phyloP scores from a whole-genome alignment of 2,113 vertebrate genomes.

The Mesocricetus auratus region DNA sequence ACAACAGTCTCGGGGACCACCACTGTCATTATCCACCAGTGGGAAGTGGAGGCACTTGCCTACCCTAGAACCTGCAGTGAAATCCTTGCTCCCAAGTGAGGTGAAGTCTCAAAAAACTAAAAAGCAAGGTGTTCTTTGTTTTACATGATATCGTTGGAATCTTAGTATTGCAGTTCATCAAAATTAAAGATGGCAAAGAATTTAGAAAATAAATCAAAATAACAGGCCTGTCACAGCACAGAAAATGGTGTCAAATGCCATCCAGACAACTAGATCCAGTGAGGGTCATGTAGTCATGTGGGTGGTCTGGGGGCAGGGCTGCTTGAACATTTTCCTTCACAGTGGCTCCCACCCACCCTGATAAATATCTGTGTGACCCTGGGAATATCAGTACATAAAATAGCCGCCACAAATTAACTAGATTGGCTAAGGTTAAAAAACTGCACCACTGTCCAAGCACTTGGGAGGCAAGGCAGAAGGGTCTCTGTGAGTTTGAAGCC shows the following conservation, averaged over 20 bases:
- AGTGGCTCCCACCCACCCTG: not conserved
- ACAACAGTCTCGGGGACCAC: not conserved
- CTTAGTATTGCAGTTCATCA: not conserved
- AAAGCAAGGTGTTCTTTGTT: not conserved
- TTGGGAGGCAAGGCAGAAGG: not conserved
- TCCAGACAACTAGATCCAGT: not conserved
- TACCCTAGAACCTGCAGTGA: not conserved
- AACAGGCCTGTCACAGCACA: not conserved
- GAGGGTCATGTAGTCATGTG: not conserved
- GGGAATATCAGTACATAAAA: not conserved
- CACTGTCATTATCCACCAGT: not conserved
- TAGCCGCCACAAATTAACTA: not conserved
- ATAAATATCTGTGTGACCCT: not conserved
- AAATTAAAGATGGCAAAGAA: slow-evolving; percentile 15
- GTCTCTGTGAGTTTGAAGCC: not conserved
- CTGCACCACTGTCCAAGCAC: not conserved
- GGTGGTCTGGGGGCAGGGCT: not conserved
- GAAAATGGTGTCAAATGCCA: not conserved
- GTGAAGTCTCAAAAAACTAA: not conserved
- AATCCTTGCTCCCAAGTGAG: not conserved
- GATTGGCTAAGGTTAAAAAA: not conserved
- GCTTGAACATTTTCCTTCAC: not conserved
- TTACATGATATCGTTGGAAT: not conserved
- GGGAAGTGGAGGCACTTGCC: not conserved
- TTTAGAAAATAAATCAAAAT: not conserved